phyloP scores from a whole-genome alignment of 1,140 invertebrate genomes.

The Heliconius nattereri region DNA sequence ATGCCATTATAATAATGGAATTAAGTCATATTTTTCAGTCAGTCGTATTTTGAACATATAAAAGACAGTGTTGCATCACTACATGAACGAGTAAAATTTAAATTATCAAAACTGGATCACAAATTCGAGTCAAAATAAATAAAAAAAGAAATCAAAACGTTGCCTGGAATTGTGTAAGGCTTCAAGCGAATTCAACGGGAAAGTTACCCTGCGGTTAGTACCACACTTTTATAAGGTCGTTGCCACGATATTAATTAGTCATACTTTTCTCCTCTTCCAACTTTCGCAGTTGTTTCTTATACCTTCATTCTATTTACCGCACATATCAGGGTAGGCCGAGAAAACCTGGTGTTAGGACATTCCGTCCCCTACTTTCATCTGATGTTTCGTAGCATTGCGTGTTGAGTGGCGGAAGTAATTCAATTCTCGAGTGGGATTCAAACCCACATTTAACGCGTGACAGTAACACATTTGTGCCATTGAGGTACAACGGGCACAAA shows the following conservation, averaged over 20 bases:
- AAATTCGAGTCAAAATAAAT: constrained; percentile 5
- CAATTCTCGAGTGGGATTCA: too few relatives aligned
- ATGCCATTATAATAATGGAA: too few relatives aligned
- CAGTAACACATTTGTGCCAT: too few relatives aligned
- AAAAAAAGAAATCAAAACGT: constrained; percentile 22
- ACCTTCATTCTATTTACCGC: too few relatives aligned
- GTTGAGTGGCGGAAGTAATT: too few relatives aligned
- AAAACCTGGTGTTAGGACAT: too few relatives aligned
- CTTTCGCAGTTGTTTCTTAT: constrained; percentile 41
- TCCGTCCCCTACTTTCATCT: too few relatives aligned
- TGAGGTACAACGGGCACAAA: too few relatives aligned
- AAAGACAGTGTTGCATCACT: not conserved
- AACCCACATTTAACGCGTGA: too few relatives aligned
- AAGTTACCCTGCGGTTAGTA: constrained; percentile 34
- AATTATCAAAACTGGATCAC: constrained; percentile 26
- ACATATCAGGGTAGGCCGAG: too few relatives aligned
- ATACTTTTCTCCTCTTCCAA: constrained; percentile 40
- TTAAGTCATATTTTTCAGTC: not conserved
- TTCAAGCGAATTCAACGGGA: constrained; percentile 42
- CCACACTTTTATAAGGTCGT: constrained; percentile 40
- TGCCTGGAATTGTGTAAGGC: constrained; percentile 48
- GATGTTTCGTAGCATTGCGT: too few relatives aligned
- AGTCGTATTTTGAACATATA: not conserved
- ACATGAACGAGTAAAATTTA: not conserved
- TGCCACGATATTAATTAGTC: constrained; percentile 47